Percentiles rank a stretch among this genome's conserved stretches.
Conservation (phyloP, 2,113 vertebrate genomes). For the Crotalus viridis region DNA sequence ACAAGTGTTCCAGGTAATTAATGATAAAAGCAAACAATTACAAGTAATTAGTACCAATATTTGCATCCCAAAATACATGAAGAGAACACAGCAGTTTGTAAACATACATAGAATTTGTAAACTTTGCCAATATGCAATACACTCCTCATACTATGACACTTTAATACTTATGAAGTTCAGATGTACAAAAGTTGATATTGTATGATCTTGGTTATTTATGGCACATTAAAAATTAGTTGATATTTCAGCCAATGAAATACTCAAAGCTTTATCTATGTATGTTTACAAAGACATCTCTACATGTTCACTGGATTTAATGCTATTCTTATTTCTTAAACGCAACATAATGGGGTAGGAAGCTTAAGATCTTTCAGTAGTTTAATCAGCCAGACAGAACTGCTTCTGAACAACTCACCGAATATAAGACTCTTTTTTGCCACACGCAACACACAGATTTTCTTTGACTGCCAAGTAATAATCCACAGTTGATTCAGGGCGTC, state of each 20-base stretch:
- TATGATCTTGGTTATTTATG: neutral
- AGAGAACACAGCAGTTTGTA: neutral
- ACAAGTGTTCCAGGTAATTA: neutral
- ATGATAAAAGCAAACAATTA: neutral
- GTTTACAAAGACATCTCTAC: neutral
- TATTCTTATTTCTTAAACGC: neutral
- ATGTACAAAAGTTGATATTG: neutral
- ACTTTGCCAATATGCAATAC: neutral
- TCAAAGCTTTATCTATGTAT: neutral
- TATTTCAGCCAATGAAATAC: neutral
- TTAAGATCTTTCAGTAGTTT: neutral
- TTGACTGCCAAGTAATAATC: slow-evolving; percentile 96
- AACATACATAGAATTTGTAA: neutral
- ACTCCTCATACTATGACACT: neutral
- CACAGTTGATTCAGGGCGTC: slow-evolving; percentile 90
- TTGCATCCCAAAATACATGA: neutral
- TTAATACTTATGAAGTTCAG: neutral
- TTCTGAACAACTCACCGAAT: slow-evolving; percentile 80
- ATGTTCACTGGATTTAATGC: neutral
- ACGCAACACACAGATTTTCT: slow-evolving; percentile 95
- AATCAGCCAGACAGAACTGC: neutral
- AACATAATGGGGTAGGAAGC: neutral
- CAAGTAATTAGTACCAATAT: neutral
- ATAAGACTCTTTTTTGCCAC: slow-evolving; percentile 92
- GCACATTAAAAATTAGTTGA: neutral